These are phyloP conservation scores for Forbesichthys agassizii DNA, from an alignment of 2,113 vertebrate species.

Conservation along the genomic window DNA sequence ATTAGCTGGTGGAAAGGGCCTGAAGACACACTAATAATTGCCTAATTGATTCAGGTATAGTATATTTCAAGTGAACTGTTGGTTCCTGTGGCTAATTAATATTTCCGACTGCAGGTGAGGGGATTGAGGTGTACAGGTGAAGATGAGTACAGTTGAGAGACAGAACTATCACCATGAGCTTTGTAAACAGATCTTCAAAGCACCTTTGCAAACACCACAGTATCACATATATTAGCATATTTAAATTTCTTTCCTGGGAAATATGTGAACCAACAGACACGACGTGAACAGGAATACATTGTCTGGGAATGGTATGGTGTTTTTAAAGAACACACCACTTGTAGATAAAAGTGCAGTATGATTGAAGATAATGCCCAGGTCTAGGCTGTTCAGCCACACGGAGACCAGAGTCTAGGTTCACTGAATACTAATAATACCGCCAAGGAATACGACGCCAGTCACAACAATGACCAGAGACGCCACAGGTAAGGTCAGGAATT, in stretches of 20 bases:
- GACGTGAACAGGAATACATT: constrained; percentile 2
- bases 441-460: constrained; percentile 45
- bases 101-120: constrained; percentile 36
- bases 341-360: constrained; percentile 13
- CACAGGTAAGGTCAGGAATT: constrained; percentile 21
- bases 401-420: not conserved
- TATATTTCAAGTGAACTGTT: constrained; percentile 63
- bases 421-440: constrained; percentile 35
- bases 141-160: constrained; percentile 16
- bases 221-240: constrained; percentile 3
- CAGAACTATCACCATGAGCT: constrained; percentile 8
- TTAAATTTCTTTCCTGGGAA: not conserved
- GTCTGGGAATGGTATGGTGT: constrained; percentile 5
- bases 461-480: constrained; percentile 46
- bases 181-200: constrained; percentile 23
- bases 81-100: constrained; percentile 50
- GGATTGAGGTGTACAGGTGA: constrained; percentile 51
- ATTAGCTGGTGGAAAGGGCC: constrained; percentile 65
- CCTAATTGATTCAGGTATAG: constrained; percentile 65
- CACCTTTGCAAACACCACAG: constrained; percentile 8
- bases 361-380: constrained; percentile 7
- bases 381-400: constrained; percentile 15
- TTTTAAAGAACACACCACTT: not conserved
- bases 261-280: not conserved
- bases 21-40: constrained; percentile 68